These are phyloP conservation scores for Smittia sp. DNA, from an alignment of 2,888 invertebrate genomes.

Conservation along the genomic window DNA sequence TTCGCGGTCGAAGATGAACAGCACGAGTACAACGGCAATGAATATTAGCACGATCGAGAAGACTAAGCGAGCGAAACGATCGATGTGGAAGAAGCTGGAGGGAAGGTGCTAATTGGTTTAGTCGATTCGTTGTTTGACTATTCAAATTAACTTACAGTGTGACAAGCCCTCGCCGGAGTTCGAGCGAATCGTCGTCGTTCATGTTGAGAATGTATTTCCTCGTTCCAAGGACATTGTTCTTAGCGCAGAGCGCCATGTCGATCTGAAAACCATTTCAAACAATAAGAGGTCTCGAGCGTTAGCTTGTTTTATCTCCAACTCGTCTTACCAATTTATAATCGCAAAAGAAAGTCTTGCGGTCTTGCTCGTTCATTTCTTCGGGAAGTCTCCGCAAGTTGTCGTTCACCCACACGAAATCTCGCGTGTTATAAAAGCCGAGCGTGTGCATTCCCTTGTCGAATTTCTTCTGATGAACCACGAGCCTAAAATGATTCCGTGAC, in stretches of 20 bases:
- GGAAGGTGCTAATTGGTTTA: background rate
- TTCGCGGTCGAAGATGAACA: constrained; percentile 20
- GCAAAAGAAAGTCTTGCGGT: constrained; percentile 62
- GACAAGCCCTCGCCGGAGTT: constrained; percentile 9
- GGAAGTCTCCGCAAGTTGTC: constrained; percentile 60
- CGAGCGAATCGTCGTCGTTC: constrained; percentile 23
- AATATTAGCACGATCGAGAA: background rate
- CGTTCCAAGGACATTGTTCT: constrained; percentile 74
- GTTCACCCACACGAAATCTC: constrained; percentile 73
- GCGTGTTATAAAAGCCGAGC: constrained; percentile 75
- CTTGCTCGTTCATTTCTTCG: constrained; percentile 56
- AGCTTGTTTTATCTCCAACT: background rate
- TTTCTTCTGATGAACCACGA: constrained; percentile 61
- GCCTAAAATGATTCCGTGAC: constrained; percentile 49
- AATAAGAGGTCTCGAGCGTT: background rate
- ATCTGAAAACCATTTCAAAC: constrained; percentile 49
- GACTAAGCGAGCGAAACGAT: background rate
- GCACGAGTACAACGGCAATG: background rate
- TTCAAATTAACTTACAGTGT: constrained; percentile 6
- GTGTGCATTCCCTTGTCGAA: constrained; percentile 61
- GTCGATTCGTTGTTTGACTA: background rate
- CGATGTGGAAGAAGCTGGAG: background rate
- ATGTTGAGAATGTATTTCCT: constrained; percentile 76
- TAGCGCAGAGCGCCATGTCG: constrained; percentile 65
- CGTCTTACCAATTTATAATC: constrained; percentile 48